Evolutionary conservation across 2,113 vertebrate genomes (phyloP), one percentile per base, ranked within the genome.

Genomic region (Pontoporia blainvillei): DNA sequence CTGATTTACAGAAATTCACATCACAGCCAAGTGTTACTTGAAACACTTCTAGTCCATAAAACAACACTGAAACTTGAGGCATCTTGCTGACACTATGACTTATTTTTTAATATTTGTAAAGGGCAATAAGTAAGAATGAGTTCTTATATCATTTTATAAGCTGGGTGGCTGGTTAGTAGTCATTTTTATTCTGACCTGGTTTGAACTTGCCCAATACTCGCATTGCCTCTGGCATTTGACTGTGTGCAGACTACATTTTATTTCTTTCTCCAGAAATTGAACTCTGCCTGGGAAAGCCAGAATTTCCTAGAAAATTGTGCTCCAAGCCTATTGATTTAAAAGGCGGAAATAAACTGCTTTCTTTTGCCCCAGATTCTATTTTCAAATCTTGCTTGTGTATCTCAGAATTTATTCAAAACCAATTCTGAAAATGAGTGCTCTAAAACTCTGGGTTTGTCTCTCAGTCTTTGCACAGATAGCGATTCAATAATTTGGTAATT

Each of bases 51-150:
- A 36, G 76, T 73, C 13, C 10, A 54, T 41, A 59, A 49, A 79
- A 78, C 46, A 61, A 13, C 25, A 23, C 18, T 49, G 71, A 31
- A 67, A 69, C 61, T 17, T 20, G 23, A 36, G 31, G 66, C 72
- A 11, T 94, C 36, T 78, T 8, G 54, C 75, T 85, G 94, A 93
- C 79, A 94, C 41, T 11, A 2, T 90, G 81, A 88, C 84, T 96
- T 96, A 92, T 92, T 78, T 93, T 95, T 86, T 86, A 92, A 73
- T 95, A 88, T 92, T 86, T 95, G 71, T 85, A 92, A 95, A 97
- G 76, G 96, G 66, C 96, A 90, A 2, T 82, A 67, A 84, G 61
- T 75, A 83, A 75, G 67, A 57, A 69, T 13, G 75, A 54, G 49
- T 71, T 39, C 91, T 84, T n/a, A 2, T 14, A 18, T 66, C 36